Percentiles rank a stretch among this genome's conserved stretches.
These are phyloP conservation scores for Troglohyphantes excavatus DNA, from an alignment of 2,888 invertebrate species.

Conservation along the genomic window DNA sequence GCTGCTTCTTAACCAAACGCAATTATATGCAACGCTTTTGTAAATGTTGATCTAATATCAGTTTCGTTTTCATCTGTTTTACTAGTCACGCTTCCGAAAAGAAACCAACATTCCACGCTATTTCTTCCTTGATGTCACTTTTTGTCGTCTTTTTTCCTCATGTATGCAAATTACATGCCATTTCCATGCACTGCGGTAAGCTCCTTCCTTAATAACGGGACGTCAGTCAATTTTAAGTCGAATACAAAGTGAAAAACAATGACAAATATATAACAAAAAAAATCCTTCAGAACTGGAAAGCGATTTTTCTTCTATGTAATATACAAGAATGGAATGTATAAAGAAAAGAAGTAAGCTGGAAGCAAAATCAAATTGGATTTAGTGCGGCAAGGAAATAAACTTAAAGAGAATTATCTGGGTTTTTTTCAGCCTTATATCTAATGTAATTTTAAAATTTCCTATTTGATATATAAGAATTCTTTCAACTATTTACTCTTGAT, in stretches of 20 bases:
- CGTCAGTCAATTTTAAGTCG: neutral
- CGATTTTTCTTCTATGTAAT: neutral
- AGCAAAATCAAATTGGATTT: slow-evolving; percentile 66
- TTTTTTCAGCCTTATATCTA: slow-evolving; percentile 39
- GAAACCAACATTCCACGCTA: too few species aligned
- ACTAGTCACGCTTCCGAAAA: too few species aligned
- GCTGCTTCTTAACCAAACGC: too few species aligned
- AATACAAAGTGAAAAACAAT: slow-evolving; percentile 3
- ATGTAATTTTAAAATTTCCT: slow-evolving; percentile 49
- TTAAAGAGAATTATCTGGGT: slow-evolving; percentile 39
- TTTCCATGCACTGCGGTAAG: neutral
- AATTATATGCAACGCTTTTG: too few species aligned
- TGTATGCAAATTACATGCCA: too few species aligned
- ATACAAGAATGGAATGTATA: slow-evolving; percentile 4
- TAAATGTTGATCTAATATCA: too few species aligned
- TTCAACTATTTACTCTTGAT: slow-evolving; percentile 43
- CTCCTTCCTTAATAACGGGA: neutral
- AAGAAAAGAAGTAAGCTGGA: slow-evolving; percentile 21
- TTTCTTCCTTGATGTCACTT: too few species aligned
- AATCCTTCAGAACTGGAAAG: slow-evolving; percentile 1
- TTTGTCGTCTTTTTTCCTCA: too few species aligned
- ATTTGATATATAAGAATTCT: slow-evolving; percentile 11
- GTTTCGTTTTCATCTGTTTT: too few species aligned
- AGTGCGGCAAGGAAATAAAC: slow-evolving; percentile 50
- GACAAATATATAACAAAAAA: slow-evolving; percentile 9